Base-by-base conservation (phyloP, 2,888 invertebrate genomes). In the Phengaris arion region DNA sequence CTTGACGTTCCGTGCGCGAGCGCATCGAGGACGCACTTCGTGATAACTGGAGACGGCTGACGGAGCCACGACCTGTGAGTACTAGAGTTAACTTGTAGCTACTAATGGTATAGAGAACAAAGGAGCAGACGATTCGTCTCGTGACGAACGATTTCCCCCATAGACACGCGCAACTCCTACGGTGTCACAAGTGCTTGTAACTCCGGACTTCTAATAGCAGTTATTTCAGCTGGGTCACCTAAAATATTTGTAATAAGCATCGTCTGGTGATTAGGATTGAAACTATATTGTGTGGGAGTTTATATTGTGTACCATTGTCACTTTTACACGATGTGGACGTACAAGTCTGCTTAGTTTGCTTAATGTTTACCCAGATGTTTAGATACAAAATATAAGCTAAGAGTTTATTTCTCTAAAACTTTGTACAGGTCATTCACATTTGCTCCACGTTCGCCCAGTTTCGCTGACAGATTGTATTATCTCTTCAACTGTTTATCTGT, bases 1-100 rank as follows among this genome's bases (percentile, higher is more conserved):
- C 92, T 89, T 92, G 92, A 93, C 92, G 88, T 77, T 85, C 86
- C 80, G 80, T 90, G 80, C 87, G 89, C 81, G 86, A 84, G 86
- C 90, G 92, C 80, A 84, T 92, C 83, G 87, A 90, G 80, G 82
- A 84, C 81, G 91, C 91, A 51, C 84, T 91, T 35, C 87, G 87
- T 69, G 82, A 86, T 81, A 86, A 89, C 86, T 92, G 92, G 92
- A 81, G 89, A 78, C 88, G 90, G 85, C 84, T 93, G 87, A 87
- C 87, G 51, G 78, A 83, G 64, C 82, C 86, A 5, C 75, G 72
- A 75, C 73, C 82, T 76, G 90, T 90, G 15, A 86, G 89, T 86
- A 74, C 45, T 68, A 22, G 5, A 35, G 6, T 55, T 6, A 57
- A 15, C 64, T 64, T 22, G 35, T 35, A 35, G 35, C 35, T 35